Evolutionary conservation across 2,797 vertebrate genomes (phyloP).

Genomic region (Odontamblyopus lacepedii): DNA sequence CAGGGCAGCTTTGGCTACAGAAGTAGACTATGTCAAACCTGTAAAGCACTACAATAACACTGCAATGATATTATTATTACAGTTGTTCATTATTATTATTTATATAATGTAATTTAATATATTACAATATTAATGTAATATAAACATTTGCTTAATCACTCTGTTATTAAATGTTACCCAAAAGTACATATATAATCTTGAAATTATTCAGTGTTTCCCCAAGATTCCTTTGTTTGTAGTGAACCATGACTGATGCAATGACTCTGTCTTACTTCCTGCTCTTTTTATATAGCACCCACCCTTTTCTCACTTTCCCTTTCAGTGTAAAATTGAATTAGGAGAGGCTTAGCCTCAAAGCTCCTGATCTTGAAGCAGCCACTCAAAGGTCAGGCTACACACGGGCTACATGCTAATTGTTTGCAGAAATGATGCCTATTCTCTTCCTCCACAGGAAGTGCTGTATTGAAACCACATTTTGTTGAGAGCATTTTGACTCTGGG

Average conservation of each 20-base stretch:
- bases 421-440: slow-evolving; percentile 83
- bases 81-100: no score
- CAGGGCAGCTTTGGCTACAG: no score
- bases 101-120: no score
- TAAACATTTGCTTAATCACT: no score
- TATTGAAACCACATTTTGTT: slow-evolving; percentile 87
- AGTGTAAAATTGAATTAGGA: slow-evolving; percentile 63
- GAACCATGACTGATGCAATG: slow-evolving; percentile 13
- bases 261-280: slow-evolving; percentile 24
- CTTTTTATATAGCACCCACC: slow-evolving; percentile 40
- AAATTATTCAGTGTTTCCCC: no score
- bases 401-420: slow-evolving; percentile 79
- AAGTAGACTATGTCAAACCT: no score
- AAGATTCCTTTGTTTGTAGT: no score
- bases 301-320: slow-evolving; percentile 35
- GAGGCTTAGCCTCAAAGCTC: slow-evolving; percentile 32
- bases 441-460: slow-evolving; percentile 81
- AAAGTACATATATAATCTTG: no score
- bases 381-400: slow-evolving; percentile 56
- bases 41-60: no score
- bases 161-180: no score
- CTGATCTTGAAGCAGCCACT: slow-evolving; percentile 41
- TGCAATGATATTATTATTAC: no score
- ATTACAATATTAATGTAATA: no score
- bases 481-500: slow-evolving; percentile 40